Conservation (phyloP, 2,797 vertebrate genomes). For the Streptopelia turtur region DNA sequence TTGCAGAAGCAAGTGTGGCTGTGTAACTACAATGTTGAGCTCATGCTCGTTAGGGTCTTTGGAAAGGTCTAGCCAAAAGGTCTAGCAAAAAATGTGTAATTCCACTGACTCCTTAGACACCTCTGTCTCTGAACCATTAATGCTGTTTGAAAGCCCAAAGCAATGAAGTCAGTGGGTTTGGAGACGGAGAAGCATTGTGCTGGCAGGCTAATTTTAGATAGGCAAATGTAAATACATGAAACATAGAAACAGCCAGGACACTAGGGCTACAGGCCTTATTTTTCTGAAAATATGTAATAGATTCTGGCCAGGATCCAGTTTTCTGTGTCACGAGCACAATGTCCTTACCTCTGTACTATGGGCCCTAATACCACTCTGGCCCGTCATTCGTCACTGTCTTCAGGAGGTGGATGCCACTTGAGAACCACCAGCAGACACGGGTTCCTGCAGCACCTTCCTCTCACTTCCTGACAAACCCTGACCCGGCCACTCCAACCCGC, state of each 20-base stretch:
- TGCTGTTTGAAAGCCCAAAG: not conserved
- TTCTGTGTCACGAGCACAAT: accelerated
- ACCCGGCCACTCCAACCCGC: accelerated
- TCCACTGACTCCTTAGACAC: not conserved
- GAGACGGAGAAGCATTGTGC: not conserved
- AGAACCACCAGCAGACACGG: not conserved
- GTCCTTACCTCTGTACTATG: not conserved
- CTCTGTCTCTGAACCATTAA: not conserved
- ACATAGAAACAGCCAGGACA: not conserved
- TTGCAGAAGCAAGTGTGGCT: not conserved
- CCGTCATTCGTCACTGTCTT: not conserved
- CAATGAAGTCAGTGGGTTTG: not conserved
- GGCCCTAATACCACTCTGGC: not conserved
- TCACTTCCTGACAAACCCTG: not conserved
- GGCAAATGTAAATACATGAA: not conserved
- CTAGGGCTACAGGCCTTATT: not conserved
- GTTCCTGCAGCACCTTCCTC: not conserved
- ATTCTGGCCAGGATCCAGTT: not conserved
- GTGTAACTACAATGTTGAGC: not conserved
- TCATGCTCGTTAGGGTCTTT: not conserved
- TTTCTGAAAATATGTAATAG: not conserved
- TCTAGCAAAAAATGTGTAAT: not conserved
- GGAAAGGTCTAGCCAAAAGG: not conserved
- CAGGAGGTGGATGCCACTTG: not conserved
- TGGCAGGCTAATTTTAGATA: not conserved